Percentiles rank a stretch among this genome's conserved stretches.
Evolutionary conservation across 2,113 vertebrate species (phyloP).

Genomic region (Aptenodytes forsteri): DNA sequence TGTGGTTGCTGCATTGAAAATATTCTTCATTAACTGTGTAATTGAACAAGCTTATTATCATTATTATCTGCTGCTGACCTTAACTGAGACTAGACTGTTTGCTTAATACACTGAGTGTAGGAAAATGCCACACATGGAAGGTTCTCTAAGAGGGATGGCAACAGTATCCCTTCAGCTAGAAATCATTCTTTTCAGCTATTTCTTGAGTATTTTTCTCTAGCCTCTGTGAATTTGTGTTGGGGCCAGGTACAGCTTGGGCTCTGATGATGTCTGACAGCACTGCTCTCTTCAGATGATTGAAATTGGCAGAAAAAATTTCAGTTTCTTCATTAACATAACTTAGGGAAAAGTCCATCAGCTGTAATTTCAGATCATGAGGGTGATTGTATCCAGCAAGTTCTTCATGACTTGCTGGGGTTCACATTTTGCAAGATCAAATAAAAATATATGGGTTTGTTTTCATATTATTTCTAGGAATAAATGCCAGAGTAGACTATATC

Average conservation of each 20-base stretch:
- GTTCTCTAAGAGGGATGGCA: background rate
- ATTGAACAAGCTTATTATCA: background rate
- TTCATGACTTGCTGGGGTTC: background rate
- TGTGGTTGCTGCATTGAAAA: background rate
- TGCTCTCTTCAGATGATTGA: background rate
- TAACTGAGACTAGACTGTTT: background rate
- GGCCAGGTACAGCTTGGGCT: background rate
- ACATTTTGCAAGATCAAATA: constrained; percentile 34
- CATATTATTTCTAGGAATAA: background rate
- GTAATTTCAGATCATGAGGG: background rate
- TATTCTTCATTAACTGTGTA: background rate
- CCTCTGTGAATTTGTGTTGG: background rate
- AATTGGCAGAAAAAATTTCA: background rate
- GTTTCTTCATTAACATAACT: background rate
- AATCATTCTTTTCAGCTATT: background rate
- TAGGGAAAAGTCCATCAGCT: background rate
- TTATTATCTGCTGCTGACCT: background rate
- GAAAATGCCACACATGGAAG: background rate
- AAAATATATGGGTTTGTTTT: background rate
- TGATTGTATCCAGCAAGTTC: background rate
- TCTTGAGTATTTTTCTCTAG: background rate
- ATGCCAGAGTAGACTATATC: background rate
- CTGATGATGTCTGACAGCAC: background rate
- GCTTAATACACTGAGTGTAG: background rate
- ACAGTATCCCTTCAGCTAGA: background rate